Conservation (phyloP, 2,888 invertebrate species). For the Orgyia antiqua region DNA sequence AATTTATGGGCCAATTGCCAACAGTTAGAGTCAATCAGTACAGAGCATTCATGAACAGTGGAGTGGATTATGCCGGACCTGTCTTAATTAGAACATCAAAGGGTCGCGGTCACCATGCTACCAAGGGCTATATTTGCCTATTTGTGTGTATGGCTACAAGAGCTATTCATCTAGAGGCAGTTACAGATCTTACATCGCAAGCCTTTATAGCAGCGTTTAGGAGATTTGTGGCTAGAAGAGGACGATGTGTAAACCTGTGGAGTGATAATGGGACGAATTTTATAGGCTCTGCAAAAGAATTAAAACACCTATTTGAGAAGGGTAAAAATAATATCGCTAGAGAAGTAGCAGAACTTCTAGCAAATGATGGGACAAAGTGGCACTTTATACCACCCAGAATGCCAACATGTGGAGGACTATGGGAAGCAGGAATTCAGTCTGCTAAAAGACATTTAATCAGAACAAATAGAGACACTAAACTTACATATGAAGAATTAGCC, state of each 20-base stretch:
- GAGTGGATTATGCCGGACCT: neutral
- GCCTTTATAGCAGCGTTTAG: neutral
- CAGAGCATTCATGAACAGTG: neutral
- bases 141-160: neutral
- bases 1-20: neutral
- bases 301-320: no score
- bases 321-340: no score
- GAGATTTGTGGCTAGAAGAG: neutral
- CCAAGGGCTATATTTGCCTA: neutral
- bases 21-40: neutral
- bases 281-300: no score
- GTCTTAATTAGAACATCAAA: neutral
- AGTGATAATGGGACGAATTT: neutral
- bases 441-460: no score
- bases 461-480: neutral
- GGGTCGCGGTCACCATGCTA: neutral
- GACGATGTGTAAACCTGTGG: neutral
- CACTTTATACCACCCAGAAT: no score
- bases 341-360: no score
- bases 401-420: no score
- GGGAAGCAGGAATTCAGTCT: no score
- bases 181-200: neutral
- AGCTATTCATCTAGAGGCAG: neutral
- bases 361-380: no score
- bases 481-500: constrained; percentile 13